Conservation (phyloP, 2,888 invertebrate genomes). For the Thera obeliscata region DNA sequence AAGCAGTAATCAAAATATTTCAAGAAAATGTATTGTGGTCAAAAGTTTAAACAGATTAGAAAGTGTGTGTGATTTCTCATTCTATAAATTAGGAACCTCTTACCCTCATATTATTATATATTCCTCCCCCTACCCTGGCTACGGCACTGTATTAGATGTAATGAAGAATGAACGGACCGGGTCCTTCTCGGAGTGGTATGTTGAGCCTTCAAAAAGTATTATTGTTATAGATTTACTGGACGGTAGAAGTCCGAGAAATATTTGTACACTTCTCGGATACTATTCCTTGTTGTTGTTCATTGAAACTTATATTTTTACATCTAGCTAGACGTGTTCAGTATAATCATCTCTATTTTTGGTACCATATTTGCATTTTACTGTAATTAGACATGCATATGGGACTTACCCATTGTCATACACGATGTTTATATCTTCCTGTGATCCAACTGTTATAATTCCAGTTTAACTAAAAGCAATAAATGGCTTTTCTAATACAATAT, state of each 20-base stretch:
- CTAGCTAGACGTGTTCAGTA: constrained; percentile 81
- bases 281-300: constrained; percentile 83
- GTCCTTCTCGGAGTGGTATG: constrained; percentile 78
- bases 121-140: constrained; percentile 15
- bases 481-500: neutral
- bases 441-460: constrained; percentile 30
- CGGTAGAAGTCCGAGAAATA: constrained; percentile 75
- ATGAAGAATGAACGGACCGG: constrained; percentile 69
- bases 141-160: constrained; percentile 55
- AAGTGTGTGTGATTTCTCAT: constrained; percentile 1
- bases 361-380: constrained; percentile 63
- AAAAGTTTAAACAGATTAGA: neutral
- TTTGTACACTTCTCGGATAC: constrained; percentile 82
- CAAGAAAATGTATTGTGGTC: neutral
- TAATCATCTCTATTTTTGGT: constrained; percentile 82
- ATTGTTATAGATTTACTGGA: constrained; percentile 82
- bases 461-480: constrained; percentile 10
- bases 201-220: constrained; percentile 82
- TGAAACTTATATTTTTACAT: constrained; percentile 83
- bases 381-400: constrained; percentile 51
- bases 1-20: neutral
- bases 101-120: neutral
- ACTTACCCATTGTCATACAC: constrained; percentile 39
- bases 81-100: neutral
- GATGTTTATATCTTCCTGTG: constrained; percentile 42